Conservation (phyloP, 2,888 invertebrate genomes). For the Drosophila neotestacea region DNA sequence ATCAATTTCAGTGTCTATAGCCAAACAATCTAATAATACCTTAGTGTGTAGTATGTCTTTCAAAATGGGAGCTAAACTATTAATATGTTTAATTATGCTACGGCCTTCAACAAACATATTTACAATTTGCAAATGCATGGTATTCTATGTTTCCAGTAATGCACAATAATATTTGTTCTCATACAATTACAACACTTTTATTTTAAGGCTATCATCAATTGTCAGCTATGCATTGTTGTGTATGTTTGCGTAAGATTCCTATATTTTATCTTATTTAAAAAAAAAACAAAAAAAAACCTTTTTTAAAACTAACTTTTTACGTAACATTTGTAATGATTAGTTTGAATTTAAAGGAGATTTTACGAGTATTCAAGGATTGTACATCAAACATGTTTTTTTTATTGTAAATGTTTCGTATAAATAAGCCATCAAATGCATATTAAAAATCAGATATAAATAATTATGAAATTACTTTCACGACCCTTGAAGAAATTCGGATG, state of each 20-base stretch:
- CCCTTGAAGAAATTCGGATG: conserved; percentile 14
- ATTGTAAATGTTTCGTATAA: conserved; percentile 62
- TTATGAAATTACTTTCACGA: conserved; percentile 29
- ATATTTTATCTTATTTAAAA: conserved; percentile 41
- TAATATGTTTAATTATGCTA: conserved; percentile 44
- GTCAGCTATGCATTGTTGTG: conserved; percentile 45
- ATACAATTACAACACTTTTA: conserved; percentile 41
- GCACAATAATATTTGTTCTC: conserved; percentile 55
- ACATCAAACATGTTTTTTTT: conserved; percentile 50
- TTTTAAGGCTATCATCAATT: conserved; percentile 46
- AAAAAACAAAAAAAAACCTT: conserved; percentile 12
- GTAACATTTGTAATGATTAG: conserved; percentile 45
- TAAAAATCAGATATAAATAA: conserved; percentile 61
- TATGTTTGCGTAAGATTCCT: conserved; percentile 50
- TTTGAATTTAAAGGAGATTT: conserved; percentile 44
- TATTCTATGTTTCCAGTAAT: conserved; percentile 43
- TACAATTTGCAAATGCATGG: conserved; percentile 13
- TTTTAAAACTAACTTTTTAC: conserved; percentile 40
- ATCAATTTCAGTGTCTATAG: conserved; percentile 49
- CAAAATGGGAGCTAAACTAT: conserved; percentile 42
- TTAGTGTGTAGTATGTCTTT: conserved; percentile 49
- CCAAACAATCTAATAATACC: conserved; percentile 48
- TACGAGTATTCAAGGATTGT: conserved; percentile 41
- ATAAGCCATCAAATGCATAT: conserved; percentile 59
- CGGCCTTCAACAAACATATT: conserved; percentile 20